phyloP scores from a whole-genome alignment of 2,113 vertebrate species.

The Sturnus vulgaris region DNA sequence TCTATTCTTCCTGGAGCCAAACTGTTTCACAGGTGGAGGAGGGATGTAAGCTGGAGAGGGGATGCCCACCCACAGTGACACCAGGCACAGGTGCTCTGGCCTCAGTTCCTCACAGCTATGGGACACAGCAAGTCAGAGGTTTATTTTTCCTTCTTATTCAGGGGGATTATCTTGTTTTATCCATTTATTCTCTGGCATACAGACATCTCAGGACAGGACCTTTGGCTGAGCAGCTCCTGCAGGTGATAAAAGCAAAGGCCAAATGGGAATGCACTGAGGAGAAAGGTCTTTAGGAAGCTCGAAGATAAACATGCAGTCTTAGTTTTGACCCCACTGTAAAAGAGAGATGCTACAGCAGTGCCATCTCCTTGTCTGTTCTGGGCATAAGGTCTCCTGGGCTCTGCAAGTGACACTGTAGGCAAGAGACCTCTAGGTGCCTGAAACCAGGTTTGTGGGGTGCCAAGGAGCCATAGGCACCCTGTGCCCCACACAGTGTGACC shows the following conservation, averaged over 20 bases:
- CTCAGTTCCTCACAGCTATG: not conserved
- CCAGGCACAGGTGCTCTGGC: not conserved
- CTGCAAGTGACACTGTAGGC: not conserved
- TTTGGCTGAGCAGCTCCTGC: not conserved
- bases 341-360: not conserved
- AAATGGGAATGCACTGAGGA: not conserved
- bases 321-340: not conserved
- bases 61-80: not conserved
- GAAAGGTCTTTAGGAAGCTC: not conserved
- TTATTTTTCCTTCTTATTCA: not conserved
- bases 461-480: not conserved
- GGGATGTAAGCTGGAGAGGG: not conserved
- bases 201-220: not conserved
- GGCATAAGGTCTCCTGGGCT: not conserved
- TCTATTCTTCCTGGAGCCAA: not conserved
- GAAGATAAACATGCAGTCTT: not conserved
- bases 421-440: not conserved
- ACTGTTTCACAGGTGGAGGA: not conserved
- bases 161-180: not conserved
- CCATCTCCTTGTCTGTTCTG: not conserved
- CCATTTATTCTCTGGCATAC: fast-evolving
- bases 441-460: not conserved
- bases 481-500: not conserved
- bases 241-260: not conserved
- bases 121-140: not conserved